These are phyloP conservation scores for Orussus abietinus DNA, from an alignment of 1,140 invertebrate species.

Conservation along the genomic window DNA sequence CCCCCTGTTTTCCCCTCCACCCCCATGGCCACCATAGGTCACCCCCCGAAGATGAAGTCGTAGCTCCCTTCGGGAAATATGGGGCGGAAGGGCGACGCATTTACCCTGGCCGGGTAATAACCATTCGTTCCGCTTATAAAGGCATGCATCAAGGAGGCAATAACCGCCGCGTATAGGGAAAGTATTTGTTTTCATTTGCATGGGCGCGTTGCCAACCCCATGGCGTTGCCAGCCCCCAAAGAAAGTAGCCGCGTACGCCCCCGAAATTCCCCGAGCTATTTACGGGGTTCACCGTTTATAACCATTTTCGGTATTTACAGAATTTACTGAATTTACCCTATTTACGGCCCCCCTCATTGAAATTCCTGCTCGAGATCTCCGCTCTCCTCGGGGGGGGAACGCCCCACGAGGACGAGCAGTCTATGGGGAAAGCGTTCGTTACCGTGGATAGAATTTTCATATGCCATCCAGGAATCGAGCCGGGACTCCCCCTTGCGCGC, in stretches of 20 bases:
- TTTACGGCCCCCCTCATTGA: conserved; percentile 49
- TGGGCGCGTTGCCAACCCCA: conserved; percentile 43
- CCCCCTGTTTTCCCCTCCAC: conserved; percentile 15
- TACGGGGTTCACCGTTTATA: too few relatives aligned
- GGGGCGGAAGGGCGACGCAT: conserved; percentile 15
- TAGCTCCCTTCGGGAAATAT: conserved; percentile 16
- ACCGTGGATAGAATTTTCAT: too few relatives aligned
- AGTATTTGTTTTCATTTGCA: conserved; percentile 51
- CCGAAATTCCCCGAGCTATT: conserved; percentile 40
- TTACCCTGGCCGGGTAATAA: conserved; percentile 41
- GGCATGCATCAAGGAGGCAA: conserved; percentile 45
- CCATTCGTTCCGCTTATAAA: conserved; percentile 48
- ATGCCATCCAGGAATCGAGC: too few relatives aligned
- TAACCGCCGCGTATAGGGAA: conserved; percentile 34
- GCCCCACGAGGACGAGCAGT: too few relatives aligned
- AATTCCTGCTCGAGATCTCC: conserved; percentile 31
- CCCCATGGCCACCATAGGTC: background rate
- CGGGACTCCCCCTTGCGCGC: too few relatives aligned
- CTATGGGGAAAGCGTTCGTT: too few relatives aligned
- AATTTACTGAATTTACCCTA: background rate
- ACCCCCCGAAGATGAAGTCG: too few relatives aligned
- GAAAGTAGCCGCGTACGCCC: conserved; percentile 2
- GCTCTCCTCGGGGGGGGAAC: too few relatives aligned
- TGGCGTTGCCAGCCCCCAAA: conserved; percentile 16
- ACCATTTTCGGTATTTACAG: too few relatives aligned